These are phyloP conservation scores for Apogon hyalosoma DNA, from an alignment of 2,797 vertebrate genomes.

Conservation along the genomic window DNA sequence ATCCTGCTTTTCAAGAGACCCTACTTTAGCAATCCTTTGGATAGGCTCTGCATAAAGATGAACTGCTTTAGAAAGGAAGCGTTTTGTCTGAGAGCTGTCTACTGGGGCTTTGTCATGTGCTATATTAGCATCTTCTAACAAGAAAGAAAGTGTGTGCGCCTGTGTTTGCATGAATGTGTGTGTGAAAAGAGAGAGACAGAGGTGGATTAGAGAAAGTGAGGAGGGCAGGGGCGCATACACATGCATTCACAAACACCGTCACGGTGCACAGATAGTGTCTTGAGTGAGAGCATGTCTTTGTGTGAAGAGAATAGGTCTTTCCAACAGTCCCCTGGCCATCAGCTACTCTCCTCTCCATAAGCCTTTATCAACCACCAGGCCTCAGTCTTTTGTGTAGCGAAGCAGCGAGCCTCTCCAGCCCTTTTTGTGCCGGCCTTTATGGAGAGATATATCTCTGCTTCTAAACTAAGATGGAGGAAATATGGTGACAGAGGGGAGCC, in stretches of 20 bases:
- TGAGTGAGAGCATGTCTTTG: conserved; percentile 77
- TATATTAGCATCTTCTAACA: conserved; percentile 78
- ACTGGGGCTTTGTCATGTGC: conserved; percentile 70
- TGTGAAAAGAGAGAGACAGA: conserved; percentile 22
- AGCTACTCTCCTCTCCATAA: conserved; percentile 66
- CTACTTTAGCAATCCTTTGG: conserved; percentile 52
- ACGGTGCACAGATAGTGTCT: conserved; percentile 70
- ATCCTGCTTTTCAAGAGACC: conserved; percentile 56
- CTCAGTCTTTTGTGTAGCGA: conserved; percentile 71
- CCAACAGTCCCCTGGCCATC: conserved; percentile 65
- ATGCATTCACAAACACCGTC: conserved; percentile 62
- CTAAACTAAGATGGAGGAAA: conserved; percentile 83
- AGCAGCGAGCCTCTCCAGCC: conserved; percentile 58
- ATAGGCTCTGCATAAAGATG: conserved; percentile 70
- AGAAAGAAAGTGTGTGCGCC: conserved; percentile 47
- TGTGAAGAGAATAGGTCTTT: conserved; percentile 78
- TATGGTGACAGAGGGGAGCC: conserved; percentile 79
- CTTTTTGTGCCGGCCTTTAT: conserved; percentile 79
- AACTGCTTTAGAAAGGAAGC: conserved; percentile 67
- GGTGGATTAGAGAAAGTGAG: conserved; percentile 41
- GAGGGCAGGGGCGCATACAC: conserved; percentile 23
- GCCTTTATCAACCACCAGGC: conserved; percentile 75
- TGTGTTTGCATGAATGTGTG: conserved; percentile 41
- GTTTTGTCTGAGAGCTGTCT: conserved; percentile 72
- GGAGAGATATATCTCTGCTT: conserved; percentile 80